Conservation (phyloP, 2,888 invertebrate species). For the Penaeus monodon region DNA sequence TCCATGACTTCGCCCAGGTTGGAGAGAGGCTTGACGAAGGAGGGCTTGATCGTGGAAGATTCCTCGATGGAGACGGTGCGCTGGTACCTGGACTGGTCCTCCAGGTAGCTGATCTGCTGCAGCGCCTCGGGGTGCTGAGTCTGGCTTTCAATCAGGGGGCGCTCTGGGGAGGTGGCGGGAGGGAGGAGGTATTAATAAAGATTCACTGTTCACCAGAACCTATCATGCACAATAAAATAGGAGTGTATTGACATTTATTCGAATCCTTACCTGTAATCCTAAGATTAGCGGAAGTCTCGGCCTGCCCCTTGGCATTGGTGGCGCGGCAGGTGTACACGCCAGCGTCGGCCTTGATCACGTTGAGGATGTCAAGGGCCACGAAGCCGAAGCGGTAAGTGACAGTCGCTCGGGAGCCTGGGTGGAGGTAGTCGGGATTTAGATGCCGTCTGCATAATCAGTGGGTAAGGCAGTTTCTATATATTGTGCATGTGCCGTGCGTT, state of each 20-base stretch:
- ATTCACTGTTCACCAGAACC: not conserved
- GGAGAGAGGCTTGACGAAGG: conserved; percentile 88
- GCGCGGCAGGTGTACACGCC: conserved; percentile 93
- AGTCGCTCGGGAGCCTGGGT: conserved; percentile 91
- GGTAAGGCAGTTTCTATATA: not conserved
- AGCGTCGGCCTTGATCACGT: conserved; percentile 85
- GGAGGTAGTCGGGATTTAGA: not conserved
- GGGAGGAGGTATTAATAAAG: not conserved
- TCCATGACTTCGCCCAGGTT: conserved; percentile 89
- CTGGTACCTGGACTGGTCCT: conserved; percentile 82
- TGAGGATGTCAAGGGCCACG: conserved; percentile 91
- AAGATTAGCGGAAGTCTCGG: conserved; percentile 85
- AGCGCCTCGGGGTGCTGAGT: conserved; percentile 90
- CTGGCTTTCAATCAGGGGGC: conserved; percentile 86
- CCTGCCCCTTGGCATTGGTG: conserved; percentile 86
- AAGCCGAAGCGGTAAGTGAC: conserved; percentile 97
- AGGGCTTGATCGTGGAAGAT: conserved; percentile 82
- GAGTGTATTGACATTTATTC: not conserved
- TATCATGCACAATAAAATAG: not conserved
- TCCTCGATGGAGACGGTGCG: conserved; percentile 84
- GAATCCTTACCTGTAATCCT: conserved; percentile 74
- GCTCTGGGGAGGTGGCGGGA: conserved; percentile 71
- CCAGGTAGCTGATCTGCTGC: conserved; percentile 65
- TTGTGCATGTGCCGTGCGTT: not conserved
- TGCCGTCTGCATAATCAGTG: not conserved